Evolutionary conservation across 2,888 invertebrate genomes (phyloP).

Genomic region (Epinotia demarniana): DNA sequence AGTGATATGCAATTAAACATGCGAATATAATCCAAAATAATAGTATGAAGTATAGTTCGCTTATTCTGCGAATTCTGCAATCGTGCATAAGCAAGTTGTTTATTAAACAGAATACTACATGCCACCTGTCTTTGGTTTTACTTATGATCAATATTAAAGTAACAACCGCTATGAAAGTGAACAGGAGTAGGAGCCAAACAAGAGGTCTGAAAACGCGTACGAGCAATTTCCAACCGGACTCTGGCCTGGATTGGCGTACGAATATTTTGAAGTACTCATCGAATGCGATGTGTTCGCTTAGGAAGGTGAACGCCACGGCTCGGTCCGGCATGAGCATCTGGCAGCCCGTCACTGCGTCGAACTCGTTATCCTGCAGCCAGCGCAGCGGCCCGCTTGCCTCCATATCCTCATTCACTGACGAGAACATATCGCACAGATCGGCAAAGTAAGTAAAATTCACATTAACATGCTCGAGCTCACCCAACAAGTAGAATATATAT

Average conservation of each 20-base stretch:
- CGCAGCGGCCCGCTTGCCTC: slow-evolving; percentile 54
- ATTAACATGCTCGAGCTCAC: slow-evolving; percentile 58
- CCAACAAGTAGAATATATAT: slow-evolving; percentile 55
- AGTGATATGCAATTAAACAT: slow-evolving; percentile 55
- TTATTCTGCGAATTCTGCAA: slow-evolving; percentile 48
- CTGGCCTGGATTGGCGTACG: slow-evolving; percentile 56
- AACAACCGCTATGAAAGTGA: slow-evolving; percentile 53
- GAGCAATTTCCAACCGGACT: slow-evolving; percentile 56
- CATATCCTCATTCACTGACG: slow-evolving; percentile 49
- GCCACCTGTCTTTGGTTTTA: slow-evolving; percentile 51
- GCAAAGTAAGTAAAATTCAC: slow-evolving; percentile 55
- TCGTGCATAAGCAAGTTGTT: slow-evolving; percentile 57
- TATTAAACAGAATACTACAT: slow-evolving; percentile 55
- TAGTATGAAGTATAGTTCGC: slow-evolving; percentile 22
- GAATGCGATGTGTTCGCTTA: slow-evolving; percentile 57
- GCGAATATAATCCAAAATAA: slow-evolving; percentile 24
- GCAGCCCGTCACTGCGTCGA: slow-evolving; percentile 54
- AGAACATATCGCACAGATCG: slow-evolving; percentile 48
- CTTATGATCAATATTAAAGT: slow-evolving; percentile 51
- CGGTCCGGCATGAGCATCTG: slow-evolving; percentile 52
- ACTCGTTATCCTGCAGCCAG: slow-evolving; percentile 49
- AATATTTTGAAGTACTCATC: slow-evolving; percentile 58
- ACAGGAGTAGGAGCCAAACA: slow-evolving; percentile 58
- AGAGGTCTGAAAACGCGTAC: slow-evolving; percentile 57
- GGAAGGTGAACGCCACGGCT: slow-evolving; percentile 55